phyloP scores from a whole-genome alignment of 2,888 invertebrate species.

The Caprella mutica region DNA sequence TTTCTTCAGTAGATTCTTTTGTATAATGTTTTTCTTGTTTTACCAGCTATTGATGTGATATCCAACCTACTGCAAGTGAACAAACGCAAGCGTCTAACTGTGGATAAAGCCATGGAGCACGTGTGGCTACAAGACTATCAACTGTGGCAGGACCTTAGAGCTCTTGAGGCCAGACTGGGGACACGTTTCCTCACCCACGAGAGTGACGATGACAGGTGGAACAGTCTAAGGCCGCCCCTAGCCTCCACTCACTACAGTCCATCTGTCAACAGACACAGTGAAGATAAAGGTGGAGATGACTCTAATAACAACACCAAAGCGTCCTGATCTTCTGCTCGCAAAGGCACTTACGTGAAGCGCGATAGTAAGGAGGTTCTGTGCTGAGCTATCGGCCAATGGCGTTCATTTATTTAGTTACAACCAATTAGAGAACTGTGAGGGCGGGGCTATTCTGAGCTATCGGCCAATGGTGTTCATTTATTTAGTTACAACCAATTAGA shows the following conservation, averaged over 20 bases:
- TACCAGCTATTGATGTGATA: slow-evolving; percentile 89
- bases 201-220: slow-evolving; percentile 86
- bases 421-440: no score
- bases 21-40: slow-evolving; percentile 14
- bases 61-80: slow-evolving; percentile 95
- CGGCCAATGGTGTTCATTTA: no score
- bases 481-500: no score
- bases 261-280: background rate
- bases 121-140: slow-evolving; percentile 61
- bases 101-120: slow-evolving; percentile 89
- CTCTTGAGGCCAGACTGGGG: slow-evolving; percentile 66
- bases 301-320: no score
- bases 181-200: slow-evolving; percentile 79
- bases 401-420: no score
- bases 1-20: no score
- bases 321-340: no score
- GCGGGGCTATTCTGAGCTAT: no score
- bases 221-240: slow-evolving; percentile 39
- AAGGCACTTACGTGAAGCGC: no score
- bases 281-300: background rate
- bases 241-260: background rate
- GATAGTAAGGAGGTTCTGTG: no score
- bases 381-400: no score
- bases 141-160: slow-evolving; percentile 87
- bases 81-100: slow-evolving; percentile 84